Base-by-base conservation (phyloP, 2,113 vertebrate genomes). In the Rhizomys pruinosus region DNA sequence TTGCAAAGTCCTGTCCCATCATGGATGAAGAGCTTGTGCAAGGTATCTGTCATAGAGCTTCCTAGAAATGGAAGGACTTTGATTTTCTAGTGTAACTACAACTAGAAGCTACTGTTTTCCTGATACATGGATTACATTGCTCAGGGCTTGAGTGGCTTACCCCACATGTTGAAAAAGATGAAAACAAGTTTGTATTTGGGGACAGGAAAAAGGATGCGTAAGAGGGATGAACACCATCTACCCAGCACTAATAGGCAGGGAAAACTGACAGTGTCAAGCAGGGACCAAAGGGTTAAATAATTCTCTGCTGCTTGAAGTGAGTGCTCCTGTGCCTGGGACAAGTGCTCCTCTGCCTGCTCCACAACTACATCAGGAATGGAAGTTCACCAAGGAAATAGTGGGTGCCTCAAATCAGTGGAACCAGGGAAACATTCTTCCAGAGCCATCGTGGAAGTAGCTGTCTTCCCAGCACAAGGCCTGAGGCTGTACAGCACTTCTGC, bases 311-410 rank as follows among this genome's bases (percentile, higher is more conserved):
- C n/a, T n/a, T n/a, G n/a, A n/a, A n/a, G n/a, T n/a, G n/a, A n/a
- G n/a, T n/a, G n/a, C n/a, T n/a, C n/a, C n/a, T n/a, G n/a, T n/a
- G n/a, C n/a, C n/a, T n/a, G n/a, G n/a, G n/a, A n/a, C n/a, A n/a
- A n/a, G n/a, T n/a, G n/a, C n/a, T n/a, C n/a, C n/a, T n/a, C n/a
- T n/a, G n/a, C n/a, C n/a, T n/a, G n/a, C n/a, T n/a, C n/a, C n/a
- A n/a, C n/a, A n/a, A n/a, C n/a, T n/a, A n/a, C n/a, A n/a, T n/a
- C n/a, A n/a, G n/a, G n/a, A n/a, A n/a, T n/a, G n/a, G n/a, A 76
- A 86, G 73, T 96, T 88, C 95, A 96, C 90, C 90, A 91, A 95
- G 95, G 95, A 95, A 97, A 97, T 96, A 93, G 96, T 96, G 95
- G 94, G 96, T 95, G 92, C 72, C 44, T 69, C 91, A 91, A 93